Evolutionary conservation across 2,113 vertebrate species (phyloP).

Genomic region (Aegithalos caudatus): DNA sequence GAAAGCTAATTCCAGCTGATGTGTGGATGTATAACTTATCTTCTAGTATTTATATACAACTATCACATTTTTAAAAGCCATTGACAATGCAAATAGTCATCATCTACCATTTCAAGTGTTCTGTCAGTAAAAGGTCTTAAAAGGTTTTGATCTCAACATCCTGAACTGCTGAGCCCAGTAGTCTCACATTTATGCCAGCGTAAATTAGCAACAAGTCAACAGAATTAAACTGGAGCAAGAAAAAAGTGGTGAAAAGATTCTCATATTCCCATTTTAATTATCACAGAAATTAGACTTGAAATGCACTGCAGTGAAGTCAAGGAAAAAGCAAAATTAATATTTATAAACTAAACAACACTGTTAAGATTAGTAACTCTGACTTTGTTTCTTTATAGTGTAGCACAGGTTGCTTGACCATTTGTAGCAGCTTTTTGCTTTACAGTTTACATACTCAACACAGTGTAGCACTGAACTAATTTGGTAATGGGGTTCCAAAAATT

Average conservation of each 20-base stretch:
- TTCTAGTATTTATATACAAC: neutral
- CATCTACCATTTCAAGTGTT: constrained; percentile 17
- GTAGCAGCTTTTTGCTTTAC: neutral
- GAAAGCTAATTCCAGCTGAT: constrained; percentile 19
- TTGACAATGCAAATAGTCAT: constrained; percentile 3
- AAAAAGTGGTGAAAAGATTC: neutral
- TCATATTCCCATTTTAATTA: neutral
- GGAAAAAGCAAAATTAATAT: neutral
- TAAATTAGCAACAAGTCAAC: constrained; percentile 12
- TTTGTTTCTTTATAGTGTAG: neutral
- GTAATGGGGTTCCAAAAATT: neutral
- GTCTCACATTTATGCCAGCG: neutral
- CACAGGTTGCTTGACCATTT: neutral
- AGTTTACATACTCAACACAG: neutral
- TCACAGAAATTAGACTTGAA: neutral
- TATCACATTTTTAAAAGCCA: neutral
- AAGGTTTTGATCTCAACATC: constrained; percentile 5
- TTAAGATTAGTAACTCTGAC: neutral
- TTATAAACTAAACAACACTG: neutral
- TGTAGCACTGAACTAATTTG: neutral
- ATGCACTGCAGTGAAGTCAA: neutral
- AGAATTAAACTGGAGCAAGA: neutral
- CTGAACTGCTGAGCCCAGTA: constrained; percentile 13
- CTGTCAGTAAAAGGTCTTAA: constrained; percentile 14
- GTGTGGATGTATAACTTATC: neutral